These are phyloP conservation scores for Tetranychus truncatus DNA, from an alignment of 2,888 invertebrate species.

Conservation along the genomic window DNA sequence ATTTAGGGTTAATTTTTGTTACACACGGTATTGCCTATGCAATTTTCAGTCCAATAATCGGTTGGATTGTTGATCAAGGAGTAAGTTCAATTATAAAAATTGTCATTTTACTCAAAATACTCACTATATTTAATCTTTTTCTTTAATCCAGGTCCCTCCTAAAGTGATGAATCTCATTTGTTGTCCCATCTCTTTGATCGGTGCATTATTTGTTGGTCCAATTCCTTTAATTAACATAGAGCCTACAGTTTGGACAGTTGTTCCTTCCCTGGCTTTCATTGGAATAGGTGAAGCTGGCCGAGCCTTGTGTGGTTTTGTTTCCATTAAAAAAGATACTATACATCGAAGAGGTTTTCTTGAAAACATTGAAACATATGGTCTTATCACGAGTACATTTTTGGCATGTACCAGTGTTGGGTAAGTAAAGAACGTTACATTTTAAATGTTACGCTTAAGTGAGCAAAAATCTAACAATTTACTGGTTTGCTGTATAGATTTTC, in stretches of 20 bases:
- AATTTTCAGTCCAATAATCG: slow-evolving; percentile 56
- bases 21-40: slow-evolving; percentile 66
- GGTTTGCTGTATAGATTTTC: slow-evolving; percentile 5
- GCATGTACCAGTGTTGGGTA: slow-evolving; percentile 52
- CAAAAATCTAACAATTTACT: no score
- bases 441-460: not conserved
- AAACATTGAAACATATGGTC: slow-evolving; percentile 66
- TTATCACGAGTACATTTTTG: slow-evolving; percentile 75
- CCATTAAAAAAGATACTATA: slow-evolving; percentile 59
- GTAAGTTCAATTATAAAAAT: not conserved
- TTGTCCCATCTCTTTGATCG: slow-evolving; percentile 35
- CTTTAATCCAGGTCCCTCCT: not conserved
- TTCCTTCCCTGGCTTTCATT: slow-evolving; percentile 47
- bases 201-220: slow-evolving; percentile 60
- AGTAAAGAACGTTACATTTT: not conserved
- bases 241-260: slow-evolving; percentile 40
- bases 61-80: slow-evolving; percentile 54
- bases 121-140: not conserved
- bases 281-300: slow-evolving; percentile 69
- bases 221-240: slow-evolving; percentile 36
- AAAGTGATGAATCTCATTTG: slow-evolving; percentile 29
- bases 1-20: slow-evolving; percentile 60
- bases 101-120: not conserved
- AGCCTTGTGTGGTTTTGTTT: slow-evolving; percentile 65
- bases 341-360: slow-evolving; percentile 45